A percentile compares a stretch with the other conserved stretches of the same genome.
phyloP scores from a whole-genome alignment of 1,140 invertebrate species.

The Atta cephalotes region DNA sequence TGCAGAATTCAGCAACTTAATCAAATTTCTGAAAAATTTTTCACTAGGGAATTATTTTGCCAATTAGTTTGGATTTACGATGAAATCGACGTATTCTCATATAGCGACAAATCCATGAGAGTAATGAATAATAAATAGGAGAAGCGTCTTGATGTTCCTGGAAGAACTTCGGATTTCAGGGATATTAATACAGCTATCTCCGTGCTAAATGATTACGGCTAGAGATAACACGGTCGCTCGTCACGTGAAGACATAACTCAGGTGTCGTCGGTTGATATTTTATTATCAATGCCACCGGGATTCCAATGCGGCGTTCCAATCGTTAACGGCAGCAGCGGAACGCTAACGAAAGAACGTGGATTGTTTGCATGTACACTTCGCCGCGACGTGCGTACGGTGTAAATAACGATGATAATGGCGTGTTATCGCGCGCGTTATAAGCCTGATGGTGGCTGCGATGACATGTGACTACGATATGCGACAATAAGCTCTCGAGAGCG shows the following conservation, averaged over 20 bases:
- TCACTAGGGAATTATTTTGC: not conserved
- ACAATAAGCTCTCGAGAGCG: slow-evolving; percentile 26
- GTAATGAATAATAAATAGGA: not conserved
- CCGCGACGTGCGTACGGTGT: slow-evolving; percentile 2
- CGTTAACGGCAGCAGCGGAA: not conserved
- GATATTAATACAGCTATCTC: not conserved
- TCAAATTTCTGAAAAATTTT: too few relatives aligned
- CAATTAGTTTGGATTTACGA: not conserved
- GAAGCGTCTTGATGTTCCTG: not conserved
- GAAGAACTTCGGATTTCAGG: not conserved
- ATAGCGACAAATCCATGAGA: not conserved
- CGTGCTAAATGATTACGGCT: not conserved
- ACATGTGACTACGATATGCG: slow-evolving; percentile 24
- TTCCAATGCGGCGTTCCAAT: slow-evolving; percentile 32
- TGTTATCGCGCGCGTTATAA: slow-evolving; percentile 41
- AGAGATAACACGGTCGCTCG: not conserved
- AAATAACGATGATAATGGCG: slow-evolving; percentile 50
- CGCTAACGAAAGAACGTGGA: not conserved
- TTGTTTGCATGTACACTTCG: slow-evolving; percentile 31
- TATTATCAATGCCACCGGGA: slow-evolving; percentile 39
- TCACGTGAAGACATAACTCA: not conserved
- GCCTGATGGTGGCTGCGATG: not conserved
- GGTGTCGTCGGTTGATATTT: slow-evolving; percentile 40
- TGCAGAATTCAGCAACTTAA: too few relatives aligned
- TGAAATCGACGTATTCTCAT: not conserved